Evolutionary conservation across 2,797 vertebrate genomes (phyloP).

Genomic region (Tachyglossus aculeatus): DNA sequence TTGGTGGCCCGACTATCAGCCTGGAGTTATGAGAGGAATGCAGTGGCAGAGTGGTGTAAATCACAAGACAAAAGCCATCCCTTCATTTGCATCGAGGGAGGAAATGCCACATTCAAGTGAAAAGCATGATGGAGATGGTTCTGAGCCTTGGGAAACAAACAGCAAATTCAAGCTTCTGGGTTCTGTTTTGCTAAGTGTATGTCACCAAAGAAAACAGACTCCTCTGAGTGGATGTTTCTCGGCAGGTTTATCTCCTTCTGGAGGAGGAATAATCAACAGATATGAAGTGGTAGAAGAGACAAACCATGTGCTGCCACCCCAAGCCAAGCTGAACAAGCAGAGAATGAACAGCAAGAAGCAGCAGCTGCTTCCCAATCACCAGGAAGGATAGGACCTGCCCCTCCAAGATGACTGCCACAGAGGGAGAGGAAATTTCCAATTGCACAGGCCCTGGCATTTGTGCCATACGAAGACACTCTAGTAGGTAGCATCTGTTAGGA

Average conservation of each 20-base stretch:
- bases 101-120: slow-evolving; percentile 65
- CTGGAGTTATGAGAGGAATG: slow-evolving; percentile 65
- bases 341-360: slow-evolving; percentile 44
- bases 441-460: slow-evolving; percentile 55
- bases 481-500: slow-evolving; percentile 18
- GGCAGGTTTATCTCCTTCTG: slow-evolving; percentile 67
- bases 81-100: slow-evolving; percentile 61
- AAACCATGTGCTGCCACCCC: slow-evolving; percentile 49
- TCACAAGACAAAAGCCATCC: slow-evolving; percentile 72
- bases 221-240: slow-evolving; percentile 48
- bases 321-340: slow-evolving; percentile 39
- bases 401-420: slow-evolving; percentile 41
- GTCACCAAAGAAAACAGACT: slow-evolving; percentile 54
- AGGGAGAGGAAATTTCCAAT: slow-evolving; percentile 35
- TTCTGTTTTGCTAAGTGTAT: slow-evolving; percentile 29
- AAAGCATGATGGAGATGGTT: slow-evolving; percentile 37
- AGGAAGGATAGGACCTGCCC: slow-evolving; percentile 53
- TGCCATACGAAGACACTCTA: slow-evolving; percentile 54
- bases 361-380: no score
- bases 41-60: slow-evolving; percentile 58
- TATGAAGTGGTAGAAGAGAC: slow-evolving; percentile 61
- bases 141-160: slow-evolving; percentile 26
- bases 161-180: slow-evolving; percentile 49
- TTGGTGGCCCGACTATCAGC: slow-evolving; percentile 56
- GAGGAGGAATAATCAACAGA: slow-evolving; percentile 64